A percentile compares a stretch with the other conserved stretches of the same genome.
Evolutionary conservation across 2,888 invertebrate genomes (phyloP).

Genomic region (Drymonia ruficornis): DNA sequence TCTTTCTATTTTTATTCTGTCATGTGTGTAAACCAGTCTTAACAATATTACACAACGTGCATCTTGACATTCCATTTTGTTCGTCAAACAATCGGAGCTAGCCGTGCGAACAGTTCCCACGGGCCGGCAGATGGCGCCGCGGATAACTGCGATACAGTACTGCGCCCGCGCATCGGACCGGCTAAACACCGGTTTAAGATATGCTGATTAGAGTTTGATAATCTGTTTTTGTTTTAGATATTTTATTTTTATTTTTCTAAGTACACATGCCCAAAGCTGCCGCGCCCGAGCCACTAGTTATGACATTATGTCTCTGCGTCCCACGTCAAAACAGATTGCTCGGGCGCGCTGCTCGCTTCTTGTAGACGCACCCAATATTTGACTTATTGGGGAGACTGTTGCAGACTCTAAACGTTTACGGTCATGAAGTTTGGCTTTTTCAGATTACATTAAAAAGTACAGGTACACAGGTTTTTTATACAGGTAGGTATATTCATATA

Average conservation of each 20-base stretch:
- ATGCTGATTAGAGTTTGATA: conserved; percentile 46
- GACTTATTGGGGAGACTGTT: no score
- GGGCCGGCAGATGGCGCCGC: conserved; percentile 45
- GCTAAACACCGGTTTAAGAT: conserved; percentile 65
- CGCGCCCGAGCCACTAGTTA: no score
- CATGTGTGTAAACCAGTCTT: conserved; percentile 32
- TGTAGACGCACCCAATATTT: no score
- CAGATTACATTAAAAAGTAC: no score
- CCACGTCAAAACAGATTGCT: no score
- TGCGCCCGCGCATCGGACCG: conserved; percentile 52
- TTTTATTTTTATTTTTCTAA: neutral
- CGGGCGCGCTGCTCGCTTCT: no score
- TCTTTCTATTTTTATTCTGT: neutral
- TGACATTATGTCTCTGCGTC: no score
- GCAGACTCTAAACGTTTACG: no score
- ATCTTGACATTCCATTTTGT: conserved; percentile 83
- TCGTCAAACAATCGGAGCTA: conserved; percentile 64
- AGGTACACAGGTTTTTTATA: no score
- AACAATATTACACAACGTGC: conserved; percentile 70
- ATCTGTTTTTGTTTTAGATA: neutral
- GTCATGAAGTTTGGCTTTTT: no score
- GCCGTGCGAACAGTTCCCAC: conserved; percentile 76
- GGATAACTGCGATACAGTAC: conserved; percentile 33
- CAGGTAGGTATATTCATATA: no score
- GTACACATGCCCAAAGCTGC: no score